These are phyloP conservation scores for Scolopax rusticola DNA, from an alignment of 2,797 vertebrate species.

Conservation along the genomic window DNA sequence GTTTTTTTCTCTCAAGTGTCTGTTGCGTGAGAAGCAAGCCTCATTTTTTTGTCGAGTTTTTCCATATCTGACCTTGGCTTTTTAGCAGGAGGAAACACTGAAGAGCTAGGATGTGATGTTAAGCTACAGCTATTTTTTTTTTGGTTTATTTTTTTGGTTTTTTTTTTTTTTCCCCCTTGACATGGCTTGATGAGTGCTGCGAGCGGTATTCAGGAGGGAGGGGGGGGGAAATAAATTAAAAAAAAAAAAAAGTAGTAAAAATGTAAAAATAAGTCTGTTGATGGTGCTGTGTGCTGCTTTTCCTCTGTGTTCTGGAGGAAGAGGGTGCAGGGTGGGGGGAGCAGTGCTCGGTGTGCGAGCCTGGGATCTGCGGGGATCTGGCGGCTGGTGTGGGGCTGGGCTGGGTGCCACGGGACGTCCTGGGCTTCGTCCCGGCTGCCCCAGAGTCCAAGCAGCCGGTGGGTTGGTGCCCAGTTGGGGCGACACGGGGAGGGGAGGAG, in stretches of 20 bases:
- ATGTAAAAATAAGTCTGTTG: neutral
- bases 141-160: too few relatives aligned
- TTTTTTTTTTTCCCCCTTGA: neutral
- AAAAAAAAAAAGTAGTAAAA: neutral
- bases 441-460: neutral
- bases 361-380: neutral
- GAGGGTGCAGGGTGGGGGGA: neutral
- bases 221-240: neutral
- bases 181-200: neutral
- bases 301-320: neutral
- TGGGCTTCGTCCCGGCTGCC: neutral
- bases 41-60: neutral
- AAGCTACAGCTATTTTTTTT: neutral
- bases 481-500: neutral
- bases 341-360: neutral
- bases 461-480: rapidly evolving
- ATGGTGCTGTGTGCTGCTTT: neutral
- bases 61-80: slow-evolving; percentile 2
- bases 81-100: neutral
- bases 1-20: neutral
- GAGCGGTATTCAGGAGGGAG: neutral
- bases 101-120: neutral
- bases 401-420: neutral
- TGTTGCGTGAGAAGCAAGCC: slow-evolving; percentile 8
- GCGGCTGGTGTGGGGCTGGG: neutral